phyloP scores from a whole-genome alignment of 2,797 vertebrate species.

The Xenentodon cancila region DNA sequence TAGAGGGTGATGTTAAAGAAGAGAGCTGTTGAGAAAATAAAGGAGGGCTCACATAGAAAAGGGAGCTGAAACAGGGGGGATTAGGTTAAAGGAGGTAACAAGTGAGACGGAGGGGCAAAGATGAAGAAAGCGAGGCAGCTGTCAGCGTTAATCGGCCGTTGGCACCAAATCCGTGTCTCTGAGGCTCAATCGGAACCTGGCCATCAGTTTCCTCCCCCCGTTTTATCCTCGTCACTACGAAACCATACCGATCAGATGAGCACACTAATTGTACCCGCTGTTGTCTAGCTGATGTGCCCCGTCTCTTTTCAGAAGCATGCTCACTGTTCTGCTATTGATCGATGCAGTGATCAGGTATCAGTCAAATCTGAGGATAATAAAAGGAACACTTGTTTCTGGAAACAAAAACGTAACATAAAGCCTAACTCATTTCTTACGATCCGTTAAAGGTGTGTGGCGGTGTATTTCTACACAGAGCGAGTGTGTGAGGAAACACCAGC shows the following conservation, averaged over 20 bases:
- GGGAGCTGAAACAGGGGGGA: slow-evolving; percentile 1
- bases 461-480: too few species aligned
- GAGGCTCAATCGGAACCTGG: slow-evolving; percentile 35
- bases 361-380: too few species aligned
- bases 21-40: slow-evolving; percentile 2
- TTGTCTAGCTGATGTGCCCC: background rate
- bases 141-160: slow-evolving; percentile 63
- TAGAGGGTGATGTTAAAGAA: background rate
- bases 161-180: slow-evolving; percentile 55
- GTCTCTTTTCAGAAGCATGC: background rate
- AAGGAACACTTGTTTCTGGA: too few species aligned
- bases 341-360: too few species aligned
- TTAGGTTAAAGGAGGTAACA: slow-evolving; percentile 2
- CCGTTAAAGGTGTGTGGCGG: too few species aligned
- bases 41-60: background rate
- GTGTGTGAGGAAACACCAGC: too few species aligned
- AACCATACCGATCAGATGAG: slow-evolving; percentile 12
- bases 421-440: too few species aligned
- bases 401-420: too few species aligned
- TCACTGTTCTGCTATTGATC: too few species aligned
- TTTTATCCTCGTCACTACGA: slow-evolving; percentile 13
- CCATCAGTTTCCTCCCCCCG: slow-evolving; percentile 11
- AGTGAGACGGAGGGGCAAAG: slow-evolving; percentile 7
- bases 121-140: slow-evolving; percentile 49
- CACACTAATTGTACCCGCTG: background rate